phyloP scores from a whole-genome alignment of 2,113 vertebrate species.

The Gymnobelideus leadbeateri region DNA sequence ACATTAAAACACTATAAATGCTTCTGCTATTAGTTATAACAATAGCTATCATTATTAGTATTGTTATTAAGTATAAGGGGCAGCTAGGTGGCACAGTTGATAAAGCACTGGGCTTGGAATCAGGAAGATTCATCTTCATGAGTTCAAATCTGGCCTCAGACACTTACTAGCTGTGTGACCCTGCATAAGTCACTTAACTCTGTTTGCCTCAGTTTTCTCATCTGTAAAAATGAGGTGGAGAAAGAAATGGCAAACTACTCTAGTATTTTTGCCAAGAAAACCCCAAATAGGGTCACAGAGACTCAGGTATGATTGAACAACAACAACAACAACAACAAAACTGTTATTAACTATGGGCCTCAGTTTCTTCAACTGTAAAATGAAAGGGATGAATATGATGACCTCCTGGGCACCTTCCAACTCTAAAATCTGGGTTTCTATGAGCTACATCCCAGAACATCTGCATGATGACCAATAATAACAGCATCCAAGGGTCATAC shows the following conservation, averaged over 20 bases:
- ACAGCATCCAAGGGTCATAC: not conserved
- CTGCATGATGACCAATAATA: not conserved
- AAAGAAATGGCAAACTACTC: not conserved
- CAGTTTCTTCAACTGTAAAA: not conserved
- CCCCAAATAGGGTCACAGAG: not conserved
- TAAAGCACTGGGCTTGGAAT: not conserved
- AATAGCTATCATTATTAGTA: not conserved
- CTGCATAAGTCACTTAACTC: not conserved
- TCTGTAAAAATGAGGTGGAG: not conserved
- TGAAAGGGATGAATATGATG: not conserved
- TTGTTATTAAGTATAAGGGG: too few relatives aligned
- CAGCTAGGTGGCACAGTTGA: not conserved
- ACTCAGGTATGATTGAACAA: not conserved
- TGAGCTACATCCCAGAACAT: not conserved
- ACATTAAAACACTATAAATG: not conserved
- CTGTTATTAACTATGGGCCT: not conserved
- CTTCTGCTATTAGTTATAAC: not conserved
- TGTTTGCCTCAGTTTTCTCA: too few relatives aligned
- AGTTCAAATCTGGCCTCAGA: not conserved
- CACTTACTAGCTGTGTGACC: not conserved
- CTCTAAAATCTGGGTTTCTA: not conserved
- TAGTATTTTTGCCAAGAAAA: not conserved
- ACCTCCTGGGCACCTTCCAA: not conserved
- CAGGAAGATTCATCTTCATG: not conserved
- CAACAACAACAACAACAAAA: not conserved